These are phyloP conservation scores for Philonicus albiceps DNA, from an alignment of 2,888 invertebrate species.

Conservation along the genomic window DNA sequence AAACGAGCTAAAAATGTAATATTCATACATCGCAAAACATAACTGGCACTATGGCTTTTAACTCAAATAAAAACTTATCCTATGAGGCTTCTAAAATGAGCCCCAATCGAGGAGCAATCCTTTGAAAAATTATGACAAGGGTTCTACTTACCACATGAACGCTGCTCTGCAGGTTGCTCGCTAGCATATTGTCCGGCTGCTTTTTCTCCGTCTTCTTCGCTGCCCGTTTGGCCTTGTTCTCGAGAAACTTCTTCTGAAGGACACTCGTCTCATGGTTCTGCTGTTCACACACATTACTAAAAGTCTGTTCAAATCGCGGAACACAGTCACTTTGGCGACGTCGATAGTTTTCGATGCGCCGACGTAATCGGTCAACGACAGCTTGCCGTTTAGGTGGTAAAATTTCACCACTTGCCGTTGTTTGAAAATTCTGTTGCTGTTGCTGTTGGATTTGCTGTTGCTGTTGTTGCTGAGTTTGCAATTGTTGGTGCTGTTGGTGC, in stretches of 20 bases:
- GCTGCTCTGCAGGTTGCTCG: constrained; percentile 71
- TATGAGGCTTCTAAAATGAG: too few species aligned
- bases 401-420: constrained; percentile 64
- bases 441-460: constrained; percentile 52
- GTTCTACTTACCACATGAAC: constrained; percentile 74
- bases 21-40: too few species aligned
- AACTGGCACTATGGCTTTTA: too few species aligned
- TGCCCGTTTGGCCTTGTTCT: constrained; percentile 88
- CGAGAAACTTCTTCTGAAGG: constrained; percentile 87
- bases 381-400: constrained; percentile 83
- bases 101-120: neutral
- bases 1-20: too few species aligned
- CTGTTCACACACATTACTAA: constrained; percentile 87
- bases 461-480: constrained; percentile 52
- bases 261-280: constrained; percentile 88
- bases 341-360: constrained; percentile 88
- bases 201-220: constrained; percentile 81
- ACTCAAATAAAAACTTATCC: too few species aligned
- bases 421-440: constrained; percentile 50
- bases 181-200: constrained; percentile 64
- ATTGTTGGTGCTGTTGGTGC: constrained; percentile 49
- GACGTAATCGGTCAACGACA: constrained; percentile 83
- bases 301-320: constrained; percentile 87
- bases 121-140: neutral
- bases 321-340: constrained; percentile 85